Percentiles rank a stretch among this genome's conserved stretches.
These are phyloP conservation scores for Melolontha melolontha DNA, from an alignment of 2,888 invertebrate genomes.

Conservation along the genomic window DNA sequence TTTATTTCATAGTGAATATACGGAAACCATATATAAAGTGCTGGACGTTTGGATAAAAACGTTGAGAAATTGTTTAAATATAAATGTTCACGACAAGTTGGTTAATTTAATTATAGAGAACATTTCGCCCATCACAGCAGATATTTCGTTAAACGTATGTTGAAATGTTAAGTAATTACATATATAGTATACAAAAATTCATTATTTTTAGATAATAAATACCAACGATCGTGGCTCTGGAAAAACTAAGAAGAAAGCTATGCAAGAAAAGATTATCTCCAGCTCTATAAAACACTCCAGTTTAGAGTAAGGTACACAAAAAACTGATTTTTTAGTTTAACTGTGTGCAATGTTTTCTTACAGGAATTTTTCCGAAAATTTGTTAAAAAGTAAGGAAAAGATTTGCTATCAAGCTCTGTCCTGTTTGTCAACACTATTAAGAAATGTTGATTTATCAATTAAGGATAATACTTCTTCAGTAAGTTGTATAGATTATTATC, in stretches of 20 bases:
- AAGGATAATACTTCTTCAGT: constrained; percentile 1
- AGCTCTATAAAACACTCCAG: background rate
- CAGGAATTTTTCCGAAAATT: constrained; percentile 1
- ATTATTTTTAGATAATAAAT: background rate
- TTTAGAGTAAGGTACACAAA: background rate
- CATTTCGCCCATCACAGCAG: constrained; percentile 7
- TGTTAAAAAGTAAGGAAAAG: constrained; percentile 11
- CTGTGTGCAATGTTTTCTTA: too few species aligned
- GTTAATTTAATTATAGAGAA: constrained; percentile 10
- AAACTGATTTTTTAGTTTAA: too few species aligned
- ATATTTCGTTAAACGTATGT: constrained; percentile 11
- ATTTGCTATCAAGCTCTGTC: constrained; percentile 21
- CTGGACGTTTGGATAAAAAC: constrained; percentile 14
- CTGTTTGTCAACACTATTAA: constrained; percentile 6
- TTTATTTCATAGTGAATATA: background rate
- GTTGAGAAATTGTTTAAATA: constrained; percentile 11
- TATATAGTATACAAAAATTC: too few species aligned
- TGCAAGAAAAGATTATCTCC: constrained; percentile 18
- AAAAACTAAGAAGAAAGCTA: constrained; percentile 10
- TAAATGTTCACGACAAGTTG: constrained; percentile 13
- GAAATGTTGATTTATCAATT: constrained; percentile 12
- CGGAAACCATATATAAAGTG: constrained; percentile 12
- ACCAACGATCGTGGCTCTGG: background rate
- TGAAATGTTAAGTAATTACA: too few species aligned
- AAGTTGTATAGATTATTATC: too few species aligned